A percentile compares a stretch with the other conserved stretches of the same genome.
phyloP scores from a whole-genome alignment of 2,797 vertebrate genomes.

The Chelon labrosus region DNA sequence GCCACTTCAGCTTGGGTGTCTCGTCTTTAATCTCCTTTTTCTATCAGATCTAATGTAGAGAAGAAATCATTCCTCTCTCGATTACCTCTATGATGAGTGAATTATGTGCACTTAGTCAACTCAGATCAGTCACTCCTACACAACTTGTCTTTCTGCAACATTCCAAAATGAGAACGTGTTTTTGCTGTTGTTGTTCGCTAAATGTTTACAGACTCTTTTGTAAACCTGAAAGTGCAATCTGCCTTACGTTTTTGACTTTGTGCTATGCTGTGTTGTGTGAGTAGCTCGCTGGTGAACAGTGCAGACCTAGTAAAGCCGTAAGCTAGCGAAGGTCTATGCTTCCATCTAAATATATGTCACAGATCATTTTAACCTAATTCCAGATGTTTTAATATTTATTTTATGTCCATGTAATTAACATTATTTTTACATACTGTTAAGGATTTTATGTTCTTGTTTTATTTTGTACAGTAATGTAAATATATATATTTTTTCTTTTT shows the following conservation, averaged over 20 bases:
- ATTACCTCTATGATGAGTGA: neutral
- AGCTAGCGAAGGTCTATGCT: neutral
- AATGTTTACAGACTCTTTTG: constrained; percentile 61
- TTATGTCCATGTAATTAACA: neutral
- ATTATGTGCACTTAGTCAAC: neutral
- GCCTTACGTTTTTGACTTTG: constrained; percentile 50
- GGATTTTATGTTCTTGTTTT: constrained; percentile 21
- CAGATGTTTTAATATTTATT: neutral
- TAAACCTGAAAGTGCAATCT: constrained; percentile 39
- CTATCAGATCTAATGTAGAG: neutral
- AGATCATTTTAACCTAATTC: neutral
- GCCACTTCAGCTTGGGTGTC: neutral
- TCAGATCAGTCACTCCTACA: neutral
- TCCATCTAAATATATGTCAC: constrained; percentile 1
- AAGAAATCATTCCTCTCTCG: neutral
- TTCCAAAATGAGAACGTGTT: constrained; percentile 39
- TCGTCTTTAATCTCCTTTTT: neutral
- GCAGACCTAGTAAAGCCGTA: neutral
- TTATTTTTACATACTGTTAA: neutral
- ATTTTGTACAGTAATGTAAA: constrained; percentile 62
- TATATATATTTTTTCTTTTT: constrained; percentile 31
- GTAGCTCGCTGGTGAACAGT: constrained; percentile 13
- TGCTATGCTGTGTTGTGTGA: constrained; percentile 46
- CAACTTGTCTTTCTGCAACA: constrained; percentile 22
- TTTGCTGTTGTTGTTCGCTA: constrained; percentile 78